Evolutionary conservation across 2,113 vertebrate species (phyloP), one percentile per base, ranked within the genome.

Genomic region (Seriola quinqueradiata): DNA sequence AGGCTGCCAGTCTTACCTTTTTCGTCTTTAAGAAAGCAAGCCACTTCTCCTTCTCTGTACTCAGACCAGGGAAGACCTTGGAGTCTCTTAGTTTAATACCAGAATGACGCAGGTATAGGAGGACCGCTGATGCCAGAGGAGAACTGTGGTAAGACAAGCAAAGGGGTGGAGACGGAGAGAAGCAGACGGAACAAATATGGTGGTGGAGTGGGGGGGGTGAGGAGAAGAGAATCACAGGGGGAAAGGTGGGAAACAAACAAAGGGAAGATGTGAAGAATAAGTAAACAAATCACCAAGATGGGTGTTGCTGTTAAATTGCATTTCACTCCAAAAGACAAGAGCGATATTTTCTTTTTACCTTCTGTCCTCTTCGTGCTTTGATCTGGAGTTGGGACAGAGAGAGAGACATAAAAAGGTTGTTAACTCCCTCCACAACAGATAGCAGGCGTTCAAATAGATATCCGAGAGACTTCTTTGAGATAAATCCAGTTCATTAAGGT

Each of bases 21-120:
- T 97, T 99, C n/a, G 95, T 70, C 89, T 98, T 99, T 40, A 99
- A 94, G 93, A 98, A 98, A 0, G 96, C 92, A 0, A 97, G 93
- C 98, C 98, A 98, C 92, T 99, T 99, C 87, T 99, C 98, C 90
- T 95, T 97, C 92, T 99, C 98, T 0, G 95, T 71, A 88, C 69
- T 92, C 94, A 97, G 88, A 88, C 97, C 40, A 10, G 87, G 95
- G 72, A 94, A 92, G 1, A 92, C 91, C 0, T 97, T 96, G 0
- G 95, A 91, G 65, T 99, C 97, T 70, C 96, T 92, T 0, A 95
- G 92, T 63, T 97, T 97, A 88, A 99, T 96, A 4, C 98, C 97
- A 0, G 94, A 89, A 61, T 99, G 96, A 70, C 91, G 95, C 92
- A 98, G 96, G 58, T 97, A 98, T 0, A 97, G 95, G 38, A 94